These are phyloP conservation scores for Metellina segmentata DNA, from an alignment of 2,888 invertebrate species.

Conservation along the genomic window DNA sequence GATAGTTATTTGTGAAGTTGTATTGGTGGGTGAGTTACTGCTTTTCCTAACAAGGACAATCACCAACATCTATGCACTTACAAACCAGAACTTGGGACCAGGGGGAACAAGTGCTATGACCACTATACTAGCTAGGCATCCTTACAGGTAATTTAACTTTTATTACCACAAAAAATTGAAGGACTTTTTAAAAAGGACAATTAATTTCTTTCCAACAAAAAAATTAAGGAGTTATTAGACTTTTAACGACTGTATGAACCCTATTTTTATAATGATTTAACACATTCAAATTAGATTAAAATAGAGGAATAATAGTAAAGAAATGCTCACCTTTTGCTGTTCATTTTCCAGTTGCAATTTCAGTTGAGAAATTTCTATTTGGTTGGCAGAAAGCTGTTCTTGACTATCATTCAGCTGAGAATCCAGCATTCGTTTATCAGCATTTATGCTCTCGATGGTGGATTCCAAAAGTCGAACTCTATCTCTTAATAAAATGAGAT, in stretches of 20 bases:
- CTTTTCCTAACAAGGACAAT: too few relatives aligned
- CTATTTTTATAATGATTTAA: neutral
- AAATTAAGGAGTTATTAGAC: neutral
- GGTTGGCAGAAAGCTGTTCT: conserved; percentile 88
- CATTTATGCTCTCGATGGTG: conserved; percentile 87
- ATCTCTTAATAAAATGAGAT: conserved; percentile 87
- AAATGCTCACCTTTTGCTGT: conserved; percentile 86
- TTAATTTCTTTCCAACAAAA: neutral
- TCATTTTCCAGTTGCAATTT: conserved; percentile 91
- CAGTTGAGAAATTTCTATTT: conserved; percentile 90
- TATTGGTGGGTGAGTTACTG: too few relatives aligned
- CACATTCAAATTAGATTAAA: neutral
- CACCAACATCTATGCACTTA: too few relatives aligned
- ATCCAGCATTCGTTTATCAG: conserved; percentile 88
- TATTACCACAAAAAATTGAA: neutral
- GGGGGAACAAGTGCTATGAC: too few relatives aligned
- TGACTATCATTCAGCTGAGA: conserved; percentile 85
- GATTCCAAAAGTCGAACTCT: conserved; percentile 86
- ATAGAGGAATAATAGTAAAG: neutral
- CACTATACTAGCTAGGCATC: too few relatives aligned
- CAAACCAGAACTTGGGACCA: too few relatives aligned
- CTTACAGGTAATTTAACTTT: neutral
- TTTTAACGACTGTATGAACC: neutral
- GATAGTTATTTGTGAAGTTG: too few relatives aligned
- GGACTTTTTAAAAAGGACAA: neutral